Evolutionary conservation across 2,888 invertebrate genomes (phyloP).

Genomic region (Microplitis deprimator): DNA sequence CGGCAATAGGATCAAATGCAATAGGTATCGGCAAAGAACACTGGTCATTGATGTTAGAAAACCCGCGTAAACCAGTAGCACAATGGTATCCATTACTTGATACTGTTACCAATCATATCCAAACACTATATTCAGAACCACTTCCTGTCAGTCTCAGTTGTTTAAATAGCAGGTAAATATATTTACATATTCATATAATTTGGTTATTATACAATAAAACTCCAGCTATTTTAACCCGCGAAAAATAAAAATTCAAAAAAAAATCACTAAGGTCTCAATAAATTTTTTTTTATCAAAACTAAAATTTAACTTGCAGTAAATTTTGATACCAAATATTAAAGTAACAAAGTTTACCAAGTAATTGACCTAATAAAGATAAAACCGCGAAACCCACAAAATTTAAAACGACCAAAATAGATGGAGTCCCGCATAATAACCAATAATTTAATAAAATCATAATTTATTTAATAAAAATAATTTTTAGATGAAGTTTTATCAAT

Average conservation of each 20-base stretch:
- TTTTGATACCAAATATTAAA: not conserved
- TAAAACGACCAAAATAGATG: not conserved
- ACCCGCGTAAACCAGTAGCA: conserved; percentile 85
- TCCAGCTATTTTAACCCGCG: too few relatives aligned
- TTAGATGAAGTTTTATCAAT: conserved; percentile 62
- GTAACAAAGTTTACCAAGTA: not conserved
- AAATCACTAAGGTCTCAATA: too few relatives aligned
- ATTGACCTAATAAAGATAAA: not conserved
- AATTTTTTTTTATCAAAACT: too few relatives aligned
- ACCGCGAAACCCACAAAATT: not conserved
- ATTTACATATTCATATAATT: not conserved
- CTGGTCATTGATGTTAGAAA: conserved; percentile 89
- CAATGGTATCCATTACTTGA: conserved; percentile 88
- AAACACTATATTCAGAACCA: conserved; percentile 73
- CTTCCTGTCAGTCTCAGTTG: conserved; percentile 78
- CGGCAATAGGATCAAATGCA: conserved; percentile 83
- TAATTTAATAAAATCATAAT: conserved; percentile 1
- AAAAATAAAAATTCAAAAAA: too few relatives aligned
- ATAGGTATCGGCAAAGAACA: conserved; percentile 86
- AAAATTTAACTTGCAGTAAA: too few relatives aligned
- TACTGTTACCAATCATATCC: conserved; percentile 78
- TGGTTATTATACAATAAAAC: not conserved
- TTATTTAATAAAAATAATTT: conserved; percentile 35
- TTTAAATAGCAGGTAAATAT: conserved; percentile 78
- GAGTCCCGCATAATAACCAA: not conserved